phyloP scores from a whole-genome alignment of 2,888 invertebrate genomes.

The Tineola bisselliella region DNA sequence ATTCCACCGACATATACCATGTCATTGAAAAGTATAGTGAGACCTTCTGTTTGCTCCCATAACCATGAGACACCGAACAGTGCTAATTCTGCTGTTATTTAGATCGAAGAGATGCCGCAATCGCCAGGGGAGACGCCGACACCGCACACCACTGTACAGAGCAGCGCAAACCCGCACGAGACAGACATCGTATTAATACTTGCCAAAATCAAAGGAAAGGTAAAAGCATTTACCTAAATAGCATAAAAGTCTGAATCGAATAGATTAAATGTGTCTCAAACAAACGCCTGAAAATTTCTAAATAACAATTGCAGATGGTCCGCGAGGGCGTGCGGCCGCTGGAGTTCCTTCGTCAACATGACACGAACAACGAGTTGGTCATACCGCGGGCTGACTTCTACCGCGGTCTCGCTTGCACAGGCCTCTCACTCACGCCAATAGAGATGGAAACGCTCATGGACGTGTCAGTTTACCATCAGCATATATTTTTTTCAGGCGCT shows the following conservation, averaged over 20 bases:
- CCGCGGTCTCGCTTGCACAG: conserved; percentile 73
- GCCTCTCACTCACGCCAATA: conserved; percentile 71
- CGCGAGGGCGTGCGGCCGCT: conserved; percentile 72
- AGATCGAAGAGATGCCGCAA: background rate
- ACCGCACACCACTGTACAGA: conserved; percentile 17
- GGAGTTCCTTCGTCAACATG: conserved; percentile 71
- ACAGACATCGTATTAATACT: conserved; percentile 75
- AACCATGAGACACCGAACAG: no score
- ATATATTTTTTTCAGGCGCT: no score
- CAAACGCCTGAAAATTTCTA: no score
- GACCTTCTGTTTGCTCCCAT: no score
- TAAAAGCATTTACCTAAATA: conserved; percentile 20
- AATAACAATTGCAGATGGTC: conserved; percentile 59
- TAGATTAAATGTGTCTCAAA: no score
- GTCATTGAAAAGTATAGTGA: no score
- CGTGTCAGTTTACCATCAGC: conserved; percentile 71
- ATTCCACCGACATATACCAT: background rate
- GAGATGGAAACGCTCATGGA: conserved; percentile 78
- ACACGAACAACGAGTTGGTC: conserved; percentile 70
- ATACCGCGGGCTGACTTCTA: conserved; percentile 75
- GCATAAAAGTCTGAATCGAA: no score
- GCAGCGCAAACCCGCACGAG: conserved; percentile 48
- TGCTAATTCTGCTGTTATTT: no score
- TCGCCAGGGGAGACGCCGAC: conserved; percentile 17
- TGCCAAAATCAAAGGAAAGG: conserved; percentile 78